These are phyloP conservation scores for Vimba vimba DNA, from an alignment of 2,113 vertebrate species.

Conservation along the genomic window DNA sequence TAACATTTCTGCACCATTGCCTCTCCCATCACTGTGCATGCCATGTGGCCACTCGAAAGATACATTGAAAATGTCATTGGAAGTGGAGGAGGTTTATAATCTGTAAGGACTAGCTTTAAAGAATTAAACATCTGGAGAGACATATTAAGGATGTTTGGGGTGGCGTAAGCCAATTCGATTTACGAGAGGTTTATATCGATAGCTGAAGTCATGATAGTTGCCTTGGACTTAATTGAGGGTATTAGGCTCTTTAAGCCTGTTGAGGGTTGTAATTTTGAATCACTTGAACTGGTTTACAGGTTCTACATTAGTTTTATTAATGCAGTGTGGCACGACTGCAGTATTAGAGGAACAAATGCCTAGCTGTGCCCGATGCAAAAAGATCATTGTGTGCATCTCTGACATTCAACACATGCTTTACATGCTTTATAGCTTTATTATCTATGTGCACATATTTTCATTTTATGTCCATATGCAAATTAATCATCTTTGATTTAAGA, in stretches of 20 bases:
- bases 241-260: not conserved
- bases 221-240: not conserved
- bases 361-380: constrained; percentile 29
- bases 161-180: not conserved
- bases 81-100: not conserved
- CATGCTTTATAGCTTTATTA: not conserved
- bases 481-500: not conserved
- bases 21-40: constrained; percentile 8
- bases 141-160: not conserved
- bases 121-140: not conserved
- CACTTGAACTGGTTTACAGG: not conserved
- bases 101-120: not conserved
- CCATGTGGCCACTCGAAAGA: not conserved
- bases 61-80: constrained; percentile 19
- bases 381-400: not conserved
- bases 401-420: not conserved
- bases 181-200: not conserved
- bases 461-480: not conserved
- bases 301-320: not conserved
- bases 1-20: constrained; percentile 25
- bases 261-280: not conserved
- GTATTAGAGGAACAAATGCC: constrained; percentile 11
- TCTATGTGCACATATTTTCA: not conserved
- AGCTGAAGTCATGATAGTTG: not conserved
- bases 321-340: constrained; percentile 1